phyloP scores from a whole-genome alignment of 2,888 invertebrate genomes.

The Masnerella sp. region DNA sequence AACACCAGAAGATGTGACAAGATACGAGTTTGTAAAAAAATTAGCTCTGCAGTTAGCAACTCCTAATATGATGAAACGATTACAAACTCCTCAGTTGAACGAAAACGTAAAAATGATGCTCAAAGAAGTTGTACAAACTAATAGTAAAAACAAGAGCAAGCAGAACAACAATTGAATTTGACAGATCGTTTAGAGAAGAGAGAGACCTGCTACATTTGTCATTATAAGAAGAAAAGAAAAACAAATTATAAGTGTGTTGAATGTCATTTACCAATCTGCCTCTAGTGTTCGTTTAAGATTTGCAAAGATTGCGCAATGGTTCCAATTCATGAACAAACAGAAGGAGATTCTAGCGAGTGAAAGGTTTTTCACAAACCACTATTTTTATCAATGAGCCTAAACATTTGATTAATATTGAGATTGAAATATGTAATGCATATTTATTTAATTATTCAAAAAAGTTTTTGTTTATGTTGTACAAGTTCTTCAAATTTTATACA shows the following conservation, averaged over 20 bases:
- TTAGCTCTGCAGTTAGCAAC: slow-evolving; percentile 18
- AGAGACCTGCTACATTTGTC: slow-evolving; percentile 18
- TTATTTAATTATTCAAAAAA: slow-evolving; percentile 23
- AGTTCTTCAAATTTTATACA: slow-evolving; percentile 1
- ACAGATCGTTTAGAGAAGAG: slow-evolving; percentile 10
- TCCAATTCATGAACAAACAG: slow-evolving; percentile 4
- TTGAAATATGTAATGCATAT: slow-evolving; percentile 7
- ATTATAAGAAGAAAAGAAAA: slow-evolving; percentile 22
- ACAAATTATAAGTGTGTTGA: slow-evolving; percentile 17
- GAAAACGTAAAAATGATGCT: slow-evolving; percentile 2
- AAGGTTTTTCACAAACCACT: slow-evolving; percentile 1
- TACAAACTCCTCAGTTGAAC: slow-evolving; percentile 9
- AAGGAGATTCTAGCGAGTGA: slow-evolving; percentile 12
- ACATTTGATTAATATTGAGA: not conserved
- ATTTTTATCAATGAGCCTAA: not conserved
- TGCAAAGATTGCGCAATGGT: slow-evolving; percentile 22
- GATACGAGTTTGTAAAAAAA: slow-evolving; percentile 17
- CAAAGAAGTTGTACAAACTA: slow-evolving; percentile 4
- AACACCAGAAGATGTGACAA: slow-evolving; percentile 3
- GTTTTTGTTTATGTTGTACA: slow-evolving; percentile 14
- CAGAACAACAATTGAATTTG: slow-evolving; percentile 1
- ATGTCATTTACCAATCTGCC: slow-evolving; percentile 25
- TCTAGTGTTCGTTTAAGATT: slow-evolving; percentile 34
- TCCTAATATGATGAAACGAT: slow-evolving; percentile 13
- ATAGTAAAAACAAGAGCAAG: slow-evolving; percentile 1